phyloP scores from a whole-genome alignment of 92 coral and sea anemone species.

The Blastomussa wellsi region DNA sequence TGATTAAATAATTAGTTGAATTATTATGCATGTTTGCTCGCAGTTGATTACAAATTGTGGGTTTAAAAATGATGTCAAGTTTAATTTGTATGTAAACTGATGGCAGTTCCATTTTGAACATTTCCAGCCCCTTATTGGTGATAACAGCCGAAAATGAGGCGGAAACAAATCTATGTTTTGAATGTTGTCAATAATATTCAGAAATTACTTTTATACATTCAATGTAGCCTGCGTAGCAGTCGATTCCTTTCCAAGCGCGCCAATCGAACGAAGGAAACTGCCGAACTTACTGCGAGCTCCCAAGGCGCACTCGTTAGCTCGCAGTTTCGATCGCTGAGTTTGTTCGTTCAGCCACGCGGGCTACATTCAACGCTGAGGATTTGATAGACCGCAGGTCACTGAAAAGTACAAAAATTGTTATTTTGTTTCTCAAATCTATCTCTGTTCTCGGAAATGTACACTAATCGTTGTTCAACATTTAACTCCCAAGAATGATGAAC shows the following conservation, averaged over 20 bases:
- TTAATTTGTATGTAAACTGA: not conserved
- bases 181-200: not conserved
- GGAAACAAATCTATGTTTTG: not conserved
- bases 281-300: too few relatives aligned
- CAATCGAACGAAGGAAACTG: too few relatives aligned
- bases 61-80: not conserved
- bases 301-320: too few relatives aligned
- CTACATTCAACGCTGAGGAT: not conserved
- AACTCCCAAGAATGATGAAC: not conserved
- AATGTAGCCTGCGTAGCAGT: too few relatives aligned
- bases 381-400: not conserved
- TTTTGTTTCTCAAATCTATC: not conserved
- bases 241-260: too few relatives aligned
- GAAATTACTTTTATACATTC: not conserved
- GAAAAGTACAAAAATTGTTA: not conserved
- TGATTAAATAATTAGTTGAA: not conserved
- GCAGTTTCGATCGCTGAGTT: too few relatives aligned
- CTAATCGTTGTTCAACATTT: not conserved
- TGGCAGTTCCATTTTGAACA: not conserved
- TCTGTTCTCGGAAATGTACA: not conserved
- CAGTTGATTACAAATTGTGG: not conserved
- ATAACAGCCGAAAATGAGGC: not conserved
- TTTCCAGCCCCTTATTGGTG: not conserved
- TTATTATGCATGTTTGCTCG: not conserved
- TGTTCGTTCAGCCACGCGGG: too few relatives aligned